Evolutionary conservation across 2,888 invertebrate species (phyloP).

Genomic region (Uloborus plumipes): DNA sequence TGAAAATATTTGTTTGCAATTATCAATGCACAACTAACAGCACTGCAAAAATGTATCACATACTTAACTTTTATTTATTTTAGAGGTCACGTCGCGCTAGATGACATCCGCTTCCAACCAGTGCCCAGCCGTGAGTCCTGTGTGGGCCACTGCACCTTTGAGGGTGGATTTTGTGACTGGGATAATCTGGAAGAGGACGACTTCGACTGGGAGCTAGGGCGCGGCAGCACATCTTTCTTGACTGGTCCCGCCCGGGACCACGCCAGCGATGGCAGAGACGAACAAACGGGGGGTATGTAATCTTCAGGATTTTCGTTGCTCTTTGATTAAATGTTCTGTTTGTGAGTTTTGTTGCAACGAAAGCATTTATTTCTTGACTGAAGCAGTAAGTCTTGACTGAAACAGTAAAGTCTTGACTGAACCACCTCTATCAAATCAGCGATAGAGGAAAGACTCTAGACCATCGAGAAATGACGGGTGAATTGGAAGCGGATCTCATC

Average conservation of each 20-base stretch:
- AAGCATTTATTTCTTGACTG: too few species aligned
- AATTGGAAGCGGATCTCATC: too few species aligned
- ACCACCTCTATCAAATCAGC: too few species aligned
- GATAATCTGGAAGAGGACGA: constrained; percentile 68
- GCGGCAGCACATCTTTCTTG: constrained; percentile 67
- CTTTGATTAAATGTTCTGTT: not conserved
- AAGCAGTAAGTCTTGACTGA: too few species aligned
- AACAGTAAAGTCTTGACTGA: too few species aligned
- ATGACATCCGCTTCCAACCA: constrained; percentile 71
- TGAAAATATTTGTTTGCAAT: too few species aligned
- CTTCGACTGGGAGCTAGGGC: constrained; percentile 70
- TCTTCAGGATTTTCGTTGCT: too few species aligned
- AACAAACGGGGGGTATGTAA: constrained; percentile 69
- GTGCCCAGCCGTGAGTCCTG: constrained; percentile 34
- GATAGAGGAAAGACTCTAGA: too few species aligned
- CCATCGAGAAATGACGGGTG: too few species aligned
- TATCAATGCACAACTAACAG: too few species aligned
- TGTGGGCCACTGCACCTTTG: constrained; percentile 70
- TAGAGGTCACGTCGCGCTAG: constrained; percentile 75
- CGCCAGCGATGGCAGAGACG: constrained; percentile 66
- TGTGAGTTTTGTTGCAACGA: too few species aligned
- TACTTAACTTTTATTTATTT: not conserved
- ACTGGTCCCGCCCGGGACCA: constrained; percentile 70
- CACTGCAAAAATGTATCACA: too few species aligned
- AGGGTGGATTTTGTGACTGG: constrained; percentile 70